Conservation (phyloP, 2,888 invertebrate species). For the Panzeria rudis region DNA sequence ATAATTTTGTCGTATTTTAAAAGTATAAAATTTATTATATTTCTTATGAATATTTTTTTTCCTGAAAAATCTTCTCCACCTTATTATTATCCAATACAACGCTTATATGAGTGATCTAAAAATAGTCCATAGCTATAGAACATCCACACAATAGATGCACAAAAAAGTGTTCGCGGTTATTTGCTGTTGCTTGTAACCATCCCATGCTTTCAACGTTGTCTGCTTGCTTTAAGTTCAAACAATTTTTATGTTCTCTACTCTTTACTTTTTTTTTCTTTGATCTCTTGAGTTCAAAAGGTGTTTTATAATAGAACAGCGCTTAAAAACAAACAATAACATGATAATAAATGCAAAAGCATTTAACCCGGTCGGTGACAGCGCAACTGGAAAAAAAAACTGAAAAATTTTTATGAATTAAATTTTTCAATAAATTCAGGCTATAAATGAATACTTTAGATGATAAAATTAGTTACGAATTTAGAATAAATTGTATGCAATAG, state of each 20-base stretch:
- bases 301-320: constrained; percentile 46
- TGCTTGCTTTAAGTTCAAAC: constrained; percentile 35
- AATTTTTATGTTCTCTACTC: constrained; percentile 11
- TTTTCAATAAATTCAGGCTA: constrained; percentile 19
- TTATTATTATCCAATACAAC: background rate
- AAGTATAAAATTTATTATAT: too few species aligned
- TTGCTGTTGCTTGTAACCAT: constrained; percentile 31
- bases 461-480: background rate
- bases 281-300: constrained; percentile 63
- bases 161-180: constrained; percentile 26
- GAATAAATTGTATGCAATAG: background rate
- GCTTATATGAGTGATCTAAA: background rate
- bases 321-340: constrained; percentile 60
- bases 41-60: background rate
- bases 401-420: constrained; percentile 42
- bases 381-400: background rate
- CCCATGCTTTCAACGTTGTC: constrained; percentile 25
- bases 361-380: constrained; percentile 36
- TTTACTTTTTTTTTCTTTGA: constrained; percentile 36
- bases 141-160: constrained; percentile 25
- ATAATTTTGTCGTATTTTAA: too few species aligned
- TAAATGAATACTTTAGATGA: background rate
- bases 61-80: background rate
- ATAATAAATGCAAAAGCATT: constrained; percentile 66
- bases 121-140: constrained; percentile 12